Base-by-base conservation (phyloP, 1,140 invertebrate species). In the Oppia nitens region DNA sequence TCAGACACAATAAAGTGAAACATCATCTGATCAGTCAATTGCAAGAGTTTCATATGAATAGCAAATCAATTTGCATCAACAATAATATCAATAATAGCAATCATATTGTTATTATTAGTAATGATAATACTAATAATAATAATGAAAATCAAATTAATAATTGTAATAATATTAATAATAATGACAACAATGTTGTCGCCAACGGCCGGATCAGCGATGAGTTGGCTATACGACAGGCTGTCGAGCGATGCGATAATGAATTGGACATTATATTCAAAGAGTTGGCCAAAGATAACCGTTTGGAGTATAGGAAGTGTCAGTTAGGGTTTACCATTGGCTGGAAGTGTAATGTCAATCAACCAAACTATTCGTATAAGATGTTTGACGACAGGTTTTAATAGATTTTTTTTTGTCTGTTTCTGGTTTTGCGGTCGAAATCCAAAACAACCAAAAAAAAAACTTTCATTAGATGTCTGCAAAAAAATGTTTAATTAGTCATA, bases 281-380 rank as follows among this genome's bases (percentile, higher is more conserved):
- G 40, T 17, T 58, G 23, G 25, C 40, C 26, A 47, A 23, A 32
- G 20, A 56, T 21, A 56, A 57, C 12, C 12, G 28, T 12, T 20
- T 24, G 12, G 56, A 58, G 50, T 58, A 58, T 27, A 57, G 26
- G 20, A 17, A 48, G 3, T 58, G 56, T 58, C 56, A 58, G 23
- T 50, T 47, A 2, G 56, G 45, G 12, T 58, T 58, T 17, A 58
- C 50, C 26, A 58, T 58, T 4, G 56, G 56, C 3, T 58, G 56
- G 56, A 58, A 58, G 40, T 27, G 27, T 21, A 55, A 47, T 47
- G 32, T 40, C 17, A 40, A 40, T 40, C 6, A 40, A 40, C 32
- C 32, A 9, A 40, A 40, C 17, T 40, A 40, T 40, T 9, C 6
- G 6, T 40, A 9, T 17, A 17, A 40, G 6, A 40, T 9, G 6